A percentile compares a stretch with the other conserved stretches of the same genome.
phyloP scores from a whole-genome alignment of 2,113 vertebrate genomes.

The Aspiorhynchus laticeps region DNA sequence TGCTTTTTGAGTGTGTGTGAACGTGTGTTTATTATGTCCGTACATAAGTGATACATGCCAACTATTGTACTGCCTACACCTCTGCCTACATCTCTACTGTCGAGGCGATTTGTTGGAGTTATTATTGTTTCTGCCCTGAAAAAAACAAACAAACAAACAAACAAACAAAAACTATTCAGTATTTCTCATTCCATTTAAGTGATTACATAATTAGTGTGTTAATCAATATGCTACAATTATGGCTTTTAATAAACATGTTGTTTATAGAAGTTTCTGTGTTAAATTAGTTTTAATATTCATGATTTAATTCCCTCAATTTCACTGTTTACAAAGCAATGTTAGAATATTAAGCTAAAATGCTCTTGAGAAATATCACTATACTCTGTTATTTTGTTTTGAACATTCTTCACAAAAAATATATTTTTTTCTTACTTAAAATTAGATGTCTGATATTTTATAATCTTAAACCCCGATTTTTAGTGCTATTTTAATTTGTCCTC shows the following conservation, averaged over 20 bases:
- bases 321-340: slow-evolving; percentile 37
- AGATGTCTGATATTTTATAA: not conserved
- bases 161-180: not conserved
- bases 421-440: not conserved
- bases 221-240: slow-evolving; percentile 48
- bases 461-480: not conserved
- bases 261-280: slow-evolving; percentile 41
- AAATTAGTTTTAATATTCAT: slow-evolving; percentile 57
- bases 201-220: slow-evolving; percentile 27
- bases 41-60: slow-evolving; percentile 25
- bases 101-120: not conserved
- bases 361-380: slow-evolving; percentile 24
- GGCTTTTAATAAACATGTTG: slow-evolving; percentile 50
- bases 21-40: slow-evolving; percentile 38
- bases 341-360: slow-evolving; percentile 49
- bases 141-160: not conserved
- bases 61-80: slow-evolving; percentile 8
- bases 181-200: slow-evolving; percentile 25
- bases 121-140: not conserved
- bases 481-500: not conserved
- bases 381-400: slow-evolving; percentile 26
- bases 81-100: not conserved
- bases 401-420: not conserved
- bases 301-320: slow-evolving; percentile 50
- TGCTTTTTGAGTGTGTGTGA: not conserved